Conservation (phyloP, 2,888 invertebrate genomes). For the Nebria brevicollis region DNA sequence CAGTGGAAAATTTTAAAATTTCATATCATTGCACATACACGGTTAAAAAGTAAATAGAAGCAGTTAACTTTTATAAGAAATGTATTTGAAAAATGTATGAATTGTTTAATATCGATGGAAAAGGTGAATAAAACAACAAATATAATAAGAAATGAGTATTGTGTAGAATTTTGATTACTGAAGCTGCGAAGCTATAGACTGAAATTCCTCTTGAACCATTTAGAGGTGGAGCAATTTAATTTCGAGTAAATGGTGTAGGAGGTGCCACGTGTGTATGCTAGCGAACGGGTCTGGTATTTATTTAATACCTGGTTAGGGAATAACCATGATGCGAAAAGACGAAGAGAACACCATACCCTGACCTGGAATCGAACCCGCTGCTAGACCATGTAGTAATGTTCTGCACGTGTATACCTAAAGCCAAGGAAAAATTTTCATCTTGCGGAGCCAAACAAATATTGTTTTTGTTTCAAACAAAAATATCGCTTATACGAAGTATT, state of each 20-base stretch:
- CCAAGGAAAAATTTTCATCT: not conserved
- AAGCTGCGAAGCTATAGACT: conserved; percentile 16
- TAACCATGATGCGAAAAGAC: not conserved
- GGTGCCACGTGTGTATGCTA: not conserved
- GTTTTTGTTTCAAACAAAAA: not conserved
- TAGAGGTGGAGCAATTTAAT: conserved; percentile 23
- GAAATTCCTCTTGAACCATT: conserved; percentile 18
- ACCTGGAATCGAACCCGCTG: not conserved
- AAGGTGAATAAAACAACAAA: not conserved
- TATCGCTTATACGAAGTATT: not conserved
- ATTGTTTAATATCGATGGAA: not conserved
- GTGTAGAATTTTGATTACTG: conserved; percentile 10
- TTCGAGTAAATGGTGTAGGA: conserved; percentile 18
- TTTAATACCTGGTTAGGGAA: conserved; percentile 1
- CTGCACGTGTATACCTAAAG: not conserved
- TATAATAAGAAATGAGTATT: not conserved
- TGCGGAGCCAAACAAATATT: not conserved
- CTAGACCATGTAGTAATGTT: not conserved
- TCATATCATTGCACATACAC: no score
- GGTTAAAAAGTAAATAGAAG: no score
- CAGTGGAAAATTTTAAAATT: no score
- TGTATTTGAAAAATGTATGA: no score
- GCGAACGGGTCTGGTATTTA: not conserved
- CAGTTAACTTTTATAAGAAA: no score
- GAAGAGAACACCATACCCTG: not conserved